These are phyloP conservation scores for Stichodactyla mertensii DNA, from an alignment of 64 coral and sea anemone species.

Conservation along the genomic window DNA sequence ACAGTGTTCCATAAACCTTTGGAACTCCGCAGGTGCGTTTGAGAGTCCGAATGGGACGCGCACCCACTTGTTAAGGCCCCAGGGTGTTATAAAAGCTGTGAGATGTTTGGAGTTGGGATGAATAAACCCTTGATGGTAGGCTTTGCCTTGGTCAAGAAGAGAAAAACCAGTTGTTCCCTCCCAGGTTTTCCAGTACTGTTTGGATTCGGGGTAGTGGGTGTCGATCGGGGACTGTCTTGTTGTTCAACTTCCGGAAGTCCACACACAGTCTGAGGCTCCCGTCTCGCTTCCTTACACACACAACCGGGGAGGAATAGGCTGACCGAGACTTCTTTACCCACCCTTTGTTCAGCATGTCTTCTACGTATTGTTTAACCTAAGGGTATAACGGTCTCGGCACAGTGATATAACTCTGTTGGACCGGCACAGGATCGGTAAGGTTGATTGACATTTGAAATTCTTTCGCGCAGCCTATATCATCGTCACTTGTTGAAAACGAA, in stretches of 20 bases:
- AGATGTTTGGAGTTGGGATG: conserved; percentile 6
- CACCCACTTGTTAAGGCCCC: conserved; percentile 30
- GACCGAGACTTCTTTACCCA: conserved; percentile 32
- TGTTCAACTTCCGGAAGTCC: conserved; percentile 32
- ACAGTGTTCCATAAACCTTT: conserved; percentile 37
- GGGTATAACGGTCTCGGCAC: conserved; percentile 30
- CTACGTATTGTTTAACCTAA: conserved; percentile 42
- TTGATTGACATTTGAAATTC: conserved; percentile 30
- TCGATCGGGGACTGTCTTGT: conserved; percentile 25
- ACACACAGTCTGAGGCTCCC: conserved; percentile 29
- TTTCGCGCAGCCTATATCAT: conserved; percentile 21
- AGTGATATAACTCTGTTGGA: conserved; percentile 31
- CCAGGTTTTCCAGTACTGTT: conserved; percentile 23
- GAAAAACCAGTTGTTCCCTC: conserved; percentile 33
- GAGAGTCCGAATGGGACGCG: conserved; percentile 11
- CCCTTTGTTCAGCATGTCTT: conserved; percentile 38
- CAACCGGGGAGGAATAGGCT: conserved; percentile 39
- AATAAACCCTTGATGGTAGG: conserved; percentile 40
- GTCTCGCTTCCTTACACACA: conserved; percentile 38
- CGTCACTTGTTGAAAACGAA: conserved; percentile 21
- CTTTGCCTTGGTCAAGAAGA: conserved; percentile 40
- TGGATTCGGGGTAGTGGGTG: conserved; percentile 28
- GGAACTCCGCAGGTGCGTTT: conserved; percentile 22
- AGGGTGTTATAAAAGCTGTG: conserved; percentile 25
- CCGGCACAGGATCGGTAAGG: conserved; percentile 14